Conservation (phyloP, 1,140 invertebrate species). For the Zaprionus capensis region DNA sequence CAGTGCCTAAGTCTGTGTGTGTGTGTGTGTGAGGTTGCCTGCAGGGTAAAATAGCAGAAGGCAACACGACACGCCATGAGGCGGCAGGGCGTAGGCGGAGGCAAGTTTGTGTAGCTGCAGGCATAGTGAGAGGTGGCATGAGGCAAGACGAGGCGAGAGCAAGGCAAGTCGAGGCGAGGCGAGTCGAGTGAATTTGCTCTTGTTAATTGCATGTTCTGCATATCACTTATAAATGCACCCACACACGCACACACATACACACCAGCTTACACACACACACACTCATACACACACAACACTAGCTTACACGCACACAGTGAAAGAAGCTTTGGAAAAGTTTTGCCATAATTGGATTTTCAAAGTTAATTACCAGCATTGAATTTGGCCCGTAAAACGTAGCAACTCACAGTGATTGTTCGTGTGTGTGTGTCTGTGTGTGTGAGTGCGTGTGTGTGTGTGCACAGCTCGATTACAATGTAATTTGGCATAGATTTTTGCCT, state of each 20-base stretch:
- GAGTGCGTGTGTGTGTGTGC: background rate
- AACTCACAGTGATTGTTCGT: slow-evolving; percentile 26
- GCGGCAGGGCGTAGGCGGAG: slow-evolving; percentile 7
- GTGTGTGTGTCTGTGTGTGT: background rate
- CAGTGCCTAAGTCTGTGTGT: slow-evolving; percentile 4
- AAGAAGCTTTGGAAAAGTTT: slow-evolving; percentile 74
- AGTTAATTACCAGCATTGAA: slow-evolving; percentile 83
- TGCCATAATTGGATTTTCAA: slow-evolving; percentile 83
- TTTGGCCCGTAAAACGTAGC: slow-evolving; percentile 76
- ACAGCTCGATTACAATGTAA: slow-evolving; percentile 67
- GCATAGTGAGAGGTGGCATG: slow-evolving; percentile 4
- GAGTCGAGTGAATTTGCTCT: slow-evolving; percentile 75
- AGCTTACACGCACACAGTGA: slow-evolving; percentile 27
- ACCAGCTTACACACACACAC: slow-evolving; percentile 8
- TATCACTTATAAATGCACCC: slow-evolving; percentile 81
- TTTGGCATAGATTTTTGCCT: slow-evolving; percentile 72
- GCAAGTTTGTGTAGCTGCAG: slow-evolving; percentile 24
- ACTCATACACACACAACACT: slow-evolving; percentile 35
- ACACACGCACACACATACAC: slow-evolving; percentile 37
- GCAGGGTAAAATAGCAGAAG: slow-evolving; percentile 60
- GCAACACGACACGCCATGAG: slow-evolving; percentile 24
- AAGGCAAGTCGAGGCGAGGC: background rate
- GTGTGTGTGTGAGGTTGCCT: slow-evolving; percentile 43
- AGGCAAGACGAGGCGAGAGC: background rate
- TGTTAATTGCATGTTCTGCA: slow-evolving; percentile 84